Evolutionary conservation across 2,797 vertebrate species (phyloP), one percentile per base, ranked within the genome.

Genomic region (Dendrocincla tyrannina): DNA sequence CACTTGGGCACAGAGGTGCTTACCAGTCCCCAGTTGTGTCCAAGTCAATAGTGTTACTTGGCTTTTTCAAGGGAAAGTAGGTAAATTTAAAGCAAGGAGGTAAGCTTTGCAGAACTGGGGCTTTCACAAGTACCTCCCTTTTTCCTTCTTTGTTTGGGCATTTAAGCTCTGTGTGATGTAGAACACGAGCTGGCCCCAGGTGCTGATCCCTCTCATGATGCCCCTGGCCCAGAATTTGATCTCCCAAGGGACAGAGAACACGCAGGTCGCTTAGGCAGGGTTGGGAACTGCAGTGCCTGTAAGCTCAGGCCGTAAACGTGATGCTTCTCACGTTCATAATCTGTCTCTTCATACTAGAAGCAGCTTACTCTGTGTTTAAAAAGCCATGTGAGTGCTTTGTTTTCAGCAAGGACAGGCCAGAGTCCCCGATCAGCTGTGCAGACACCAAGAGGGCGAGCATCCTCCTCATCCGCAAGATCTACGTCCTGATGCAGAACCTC

Each of bases 381-480:
- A 37, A 3, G 8, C 25, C 19, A 42, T 1, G 14, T 62, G 44
- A 50, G 49, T 67, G 0, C 62, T 78, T 49, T 59, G 49, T 17
- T 30, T 52, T 4, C 33, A 17, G 58, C 17, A 97, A 93, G 82
- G 95, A 94, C 46, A 95, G 14, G 41, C 78, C 11, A 10, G 58
- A 94, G 11, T 94, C 97, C 39, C 93, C 78, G 4, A 70, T 98
- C 97, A 94, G 91, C 11, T 98, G 97, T 74, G 97, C 96, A n/a
- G 98, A 98, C 97, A 98, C 98, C 9, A 99, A 98, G 98, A 99
- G 98, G 96, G 98, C 99, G 55, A 99, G 99, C 88, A 97, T 99
- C 97, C 97, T 99, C 82, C 98, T 99, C 84, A 98, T 99, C 92
- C 98, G 99, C 91, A 99, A 99, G 97, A 99, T 99, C 60, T 99